Base-by-base conservation (phyloP, 2,888 invertebrate species). In the Dorcus parallelipipedus region DNA sequence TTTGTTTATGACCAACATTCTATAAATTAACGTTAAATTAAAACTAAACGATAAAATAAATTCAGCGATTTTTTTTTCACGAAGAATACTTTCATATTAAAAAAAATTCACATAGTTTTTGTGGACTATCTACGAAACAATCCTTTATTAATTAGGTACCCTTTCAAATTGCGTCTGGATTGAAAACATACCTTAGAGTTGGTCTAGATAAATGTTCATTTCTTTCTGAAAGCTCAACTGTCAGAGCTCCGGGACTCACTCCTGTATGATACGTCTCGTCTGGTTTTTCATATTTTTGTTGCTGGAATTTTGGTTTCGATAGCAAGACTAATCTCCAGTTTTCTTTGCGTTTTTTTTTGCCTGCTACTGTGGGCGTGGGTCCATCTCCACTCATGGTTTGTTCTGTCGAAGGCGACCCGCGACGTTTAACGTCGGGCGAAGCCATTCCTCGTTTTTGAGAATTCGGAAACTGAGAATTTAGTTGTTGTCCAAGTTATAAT, bases 301-400 rank as follows among this genome's bases (percentile, higher is more conserved):
- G 49, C 6, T 52, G 59, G 1, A 54, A 49, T 45, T 57, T 62
- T 14, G 69, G 63, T 33, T 61, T 50, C 6, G 69, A 59, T n/a
- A 69, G 55, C 58, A 62, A 42, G 42, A 63, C 61, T 9, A 64
- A 49, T 9, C 69, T 56, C 69, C 69, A 69, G 33, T 65, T 66
- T 45, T 67, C 64, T 47, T 56, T 58, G 48, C 53, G 62, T 14
- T 59, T 54, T 33, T 60, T 63, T 3, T 20, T 45, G 10, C 20
- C 23, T 17, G 45, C 20, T 45, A 9, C 45, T 45, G 45, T 20
- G 20, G 20, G 9, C 20, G 45, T n/a, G 10, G 43, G n/a, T 14
- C 9, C 43, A 33, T 33, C 26, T 33, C 26, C 26, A 33, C 26
- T 33, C 9, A 45, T 45, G 10, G 17, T 45, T 17, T 17, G 45